phyloP scores from a whole-genome alignment of 1,140 invertebrate species.

The Sesamia nonagrioides region DNA sequence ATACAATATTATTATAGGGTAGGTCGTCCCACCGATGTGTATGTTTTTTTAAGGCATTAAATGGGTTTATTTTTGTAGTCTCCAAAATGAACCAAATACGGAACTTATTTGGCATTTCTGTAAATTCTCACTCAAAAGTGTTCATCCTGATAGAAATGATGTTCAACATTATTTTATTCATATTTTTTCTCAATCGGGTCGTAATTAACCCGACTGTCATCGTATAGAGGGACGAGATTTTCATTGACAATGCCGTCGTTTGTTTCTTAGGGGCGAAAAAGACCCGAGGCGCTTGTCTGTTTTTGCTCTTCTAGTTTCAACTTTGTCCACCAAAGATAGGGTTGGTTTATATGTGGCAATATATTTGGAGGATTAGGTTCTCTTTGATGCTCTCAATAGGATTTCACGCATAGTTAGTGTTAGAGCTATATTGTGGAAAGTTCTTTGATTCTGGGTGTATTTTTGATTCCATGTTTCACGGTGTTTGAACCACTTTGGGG shows the following conservation, averaged over 20 bases:
- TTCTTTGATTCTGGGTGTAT: conserved; percentile 82
- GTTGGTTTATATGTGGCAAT: conserved; percentile 51
- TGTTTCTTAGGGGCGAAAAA: conserved; percentile 49
- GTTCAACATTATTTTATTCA: no score
- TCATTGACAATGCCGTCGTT: conserved; percentile 41
- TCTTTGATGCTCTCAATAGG: conserved; percentile 83
- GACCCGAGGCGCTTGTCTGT: conserved; percentile 27
- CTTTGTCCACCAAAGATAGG: conserved; percentile 46
- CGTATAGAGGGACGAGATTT: background rate
- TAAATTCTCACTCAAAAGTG: no score
- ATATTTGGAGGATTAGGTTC: conserved; percentile 67
- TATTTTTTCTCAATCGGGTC: background rate
- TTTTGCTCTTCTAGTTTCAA: conserved; percentile 45
- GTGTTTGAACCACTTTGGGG: conserved; percentile 68
- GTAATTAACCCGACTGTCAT: conserved; percentile 14
- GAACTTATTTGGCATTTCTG: no score
- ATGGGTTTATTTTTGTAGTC: no score
- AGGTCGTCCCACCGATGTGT: no score
- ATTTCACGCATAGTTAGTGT: conserved; percentile 84
- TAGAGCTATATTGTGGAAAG: conserved; percentile 81
- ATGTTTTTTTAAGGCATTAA: no score
- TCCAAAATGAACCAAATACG: no score
- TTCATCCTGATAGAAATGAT: no score
- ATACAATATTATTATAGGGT: no score
- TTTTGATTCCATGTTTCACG: conserved; percentile 82